A percentile compares a stretch with the other conserved stretches of the same genome.
Evolutionary conservation across 2,888 invertebrate genomes (phyloP).

Genomic region (Kryphioiulus occultus): DNA sequence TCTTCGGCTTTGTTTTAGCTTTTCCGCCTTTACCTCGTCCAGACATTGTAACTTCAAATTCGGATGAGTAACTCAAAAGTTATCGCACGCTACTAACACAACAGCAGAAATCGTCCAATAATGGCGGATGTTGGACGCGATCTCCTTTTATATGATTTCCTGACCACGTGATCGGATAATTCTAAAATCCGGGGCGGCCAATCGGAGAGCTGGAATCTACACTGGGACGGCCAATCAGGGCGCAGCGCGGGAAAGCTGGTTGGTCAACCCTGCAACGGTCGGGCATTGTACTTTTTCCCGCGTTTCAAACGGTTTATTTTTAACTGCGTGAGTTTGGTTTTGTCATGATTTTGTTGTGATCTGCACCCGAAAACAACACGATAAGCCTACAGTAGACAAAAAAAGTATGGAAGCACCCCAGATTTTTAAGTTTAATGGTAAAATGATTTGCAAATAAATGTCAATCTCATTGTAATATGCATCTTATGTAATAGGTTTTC

Average conservation of each 20-base stretch:
- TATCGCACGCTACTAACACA: neutral
- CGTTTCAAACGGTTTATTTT: neutral
- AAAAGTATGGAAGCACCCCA: too few species aligned
- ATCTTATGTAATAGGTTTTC: too few species aligned
- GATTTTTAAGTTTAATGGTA: too few species aligned
- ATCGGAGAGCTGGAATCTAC: neutral
- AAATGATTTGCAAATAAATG: too few species aligned
- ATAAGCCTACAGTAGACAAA: too few species aligned
- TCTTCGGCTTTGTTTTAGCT: slow-evolving; percentile 65
- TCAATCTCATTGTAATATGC: too few species aligned
- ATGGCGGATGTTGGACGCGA: neutral
- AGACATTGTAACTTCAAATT: slow-evolving; percentile 59
- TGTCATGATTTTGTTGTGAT: too few species aligned
- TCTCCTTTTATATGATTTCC: neutral
- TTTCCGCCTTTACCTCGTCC: slow-evolving; percentile 65
- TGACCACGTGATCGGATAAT: neutral
- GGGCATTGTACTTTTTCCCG: neutral
- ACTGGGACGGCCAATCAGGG: neutral
- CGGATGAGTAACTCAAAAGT: too few species aligned
- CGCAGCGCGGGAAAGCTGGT: neutral
- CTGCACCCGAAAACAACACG: too few species aligned
- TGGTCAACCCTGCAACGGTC: neutral
- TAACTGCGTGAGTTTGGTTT: too few species aligned
- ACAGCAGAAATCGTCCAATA: neutral
- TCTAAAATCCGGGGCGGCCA: neutral